Evolutionary conservation across 2,797 vertebrate genomes (phyloP).

Genomic region (Macropus fuliginosus): DNA sequence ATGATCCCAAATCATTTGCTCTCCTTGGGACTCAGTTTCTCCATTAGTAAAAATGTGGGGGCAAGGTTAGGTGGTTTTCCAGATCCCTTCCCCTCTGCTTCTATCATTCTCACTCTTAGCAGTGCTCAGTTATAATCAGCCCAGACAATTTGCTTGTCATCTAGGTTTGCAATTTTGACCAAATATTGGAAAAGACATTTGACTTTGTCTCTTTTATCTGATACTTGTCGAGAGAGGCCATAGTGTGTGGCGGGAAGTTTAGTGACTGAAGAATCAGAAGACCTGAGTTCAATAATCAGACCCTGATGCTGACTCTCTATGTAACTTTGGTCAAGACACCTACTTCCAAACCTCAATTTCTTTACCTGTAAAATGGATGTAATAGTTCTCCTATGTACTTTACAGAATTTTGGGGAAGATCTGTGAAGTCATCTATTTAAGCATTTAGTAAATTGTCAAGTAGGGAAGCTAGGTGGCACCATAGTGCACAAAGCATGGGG

Average conservation of each 20-base stretch:
- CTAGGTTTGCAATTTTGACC: not conserved
- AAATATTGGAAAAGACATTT: not conserved
- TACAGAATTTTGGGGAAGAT: not conserved
- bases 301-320: not conserved
- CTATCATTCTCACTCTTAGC: not conserved
- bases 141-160: not conserved
- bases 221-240: not conserved
- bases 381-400: not conserved
- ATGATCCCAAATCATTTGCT: not conserved
- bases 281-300: not conserved
- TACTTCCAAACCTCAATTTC: not conserved
- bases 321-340: not conserved
- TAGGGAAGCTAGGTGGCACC: not conserved
- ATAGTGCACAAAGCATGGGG: not conserved
- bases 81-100: not conserved
- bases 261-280: not conserved
- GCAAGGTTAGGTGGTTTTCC: not conserved
- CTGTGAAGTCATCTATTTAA: not conserved
- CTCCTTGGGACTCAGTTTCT: not conserved
- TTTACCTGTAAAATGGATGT: not conserved
- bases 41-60: not conserved
- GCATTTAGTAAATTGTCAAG: not conserved
- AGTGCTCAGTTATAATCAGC: not conserved
- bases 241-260: not conserved
- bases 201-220: not conserved